A percentile compares a stretch with the other conserved stretches of the same genome.
These are phyloP conservation scores for Gobiocypris rarus DNA, from an alignment of 2,113 vertebrate genomes.

Conservation along the genomic window DNA sequence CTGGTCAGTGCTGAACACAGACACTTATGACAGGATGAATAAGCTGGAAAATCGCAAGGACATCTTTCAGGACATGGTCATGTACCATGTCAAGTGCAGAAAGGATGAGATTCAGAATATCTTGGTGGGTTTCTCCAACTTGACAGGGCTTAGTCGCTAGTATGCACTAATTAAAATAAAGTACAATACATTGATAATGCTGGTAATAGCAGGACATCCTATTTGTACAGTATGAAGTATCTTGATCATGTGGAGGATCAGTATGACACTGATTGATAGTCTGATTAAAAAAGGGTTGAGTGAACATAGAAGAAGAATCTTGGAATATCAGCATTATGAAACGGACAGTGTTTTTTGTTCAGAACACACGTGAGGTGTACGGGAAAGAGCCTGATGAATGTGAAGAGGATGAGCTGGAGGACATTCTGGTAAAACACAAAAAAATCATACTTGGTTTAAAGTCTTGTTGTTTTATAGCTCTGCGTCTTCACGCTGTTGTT, in stretches of 20 bases:
- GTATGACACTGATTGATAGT: background rate
- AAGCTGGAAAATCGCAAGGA: slow-evolving; percentile 96
- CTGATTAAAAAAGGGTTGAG: slow-evolving; percentile 1
- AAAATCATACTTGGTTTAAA: background rate
- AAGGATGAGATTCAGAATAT: slow-evolving; percentile 90
- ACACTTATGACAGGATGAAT: slow-evolving; percentile 95
- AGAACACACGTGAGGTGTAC: slow-evolving; percentile 78
- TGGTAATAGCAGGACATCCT: slow-evolving; percentile 11
- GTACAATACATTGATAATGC: background rate
- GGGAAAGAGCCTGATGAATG: slow-evolving; percentile 77
- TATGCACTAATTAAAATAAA: background rate
- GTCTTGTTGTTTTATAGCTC: slow-evolving; percentile 53
- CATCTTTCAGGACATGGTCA: slow-evolving; percentile 95
- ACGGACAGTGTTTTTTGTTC: slow-evolving; percentile 39
- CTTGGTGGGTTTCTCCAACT: slow-evolving; percentile 79
- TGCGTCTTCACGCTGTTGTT: background rate
- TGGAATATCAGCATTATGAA: background rate
- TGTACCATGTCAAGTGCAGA: slow-evolving; percentile 92
- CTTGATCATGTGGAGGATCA: slow-evolving; percentile 1
- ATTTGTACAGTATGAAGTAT: background rate
- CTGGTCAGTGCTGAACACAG: slow-evolving; percentile 94
- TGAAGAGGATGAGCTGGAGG: slow-evolving; percentile 78
- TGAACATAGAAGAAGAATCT: background rate
- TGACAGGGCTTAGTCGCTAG: slow-evolving; percentile 32
- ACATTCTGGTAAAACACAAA: slow-evolving; percentile 73